Evolutionary conservation across 2,888 invertebrate genomes (phyloP).

Genomic region (Leucophenga maculata): DNA sequence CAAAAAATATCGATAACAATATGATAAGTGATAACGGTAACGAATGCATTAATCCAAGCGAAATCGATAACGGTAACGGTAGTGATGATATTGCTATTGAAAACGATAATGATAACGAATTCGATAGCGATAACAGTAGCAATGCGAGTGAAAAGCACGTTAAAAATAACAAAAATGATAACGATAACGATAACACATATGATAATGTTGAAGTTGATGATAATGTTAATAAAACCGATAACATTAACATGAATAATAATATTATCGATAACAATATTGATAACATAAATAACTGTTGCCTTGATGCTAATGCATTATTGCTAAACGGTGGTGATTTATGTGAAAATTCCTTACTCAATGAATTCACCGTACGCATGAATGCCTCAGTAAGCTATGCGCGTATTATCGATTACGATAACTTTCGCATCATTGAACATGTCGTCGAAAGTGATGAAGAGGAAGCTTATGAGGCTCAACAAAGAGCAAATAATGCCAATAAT

Average conservation of each 20-base stretch:
- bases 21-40: constrained; percentile 15
- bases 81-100: constrained; percentile 13
- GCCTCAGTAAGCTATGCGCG: constrained; percentile 54
- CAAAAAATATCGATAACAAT: not conserved
- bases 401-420: constrained; percentile 64
- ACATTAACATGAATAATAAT: not conserved
- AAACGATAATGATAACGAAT: constrained; percentile 33
- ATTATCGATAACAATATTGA: not conserved
- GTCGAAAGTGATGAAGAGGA: constrained; percentile 59
- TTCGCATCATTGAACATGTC: constrained; percentile 67
- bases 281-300: constrained; percentile 36
- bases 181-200: not conserved
- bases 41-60: constrained; percentile 3
- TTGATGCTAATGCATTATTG: no score
- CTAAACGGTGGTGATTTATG: constrained; percentile 2
- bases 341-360: constrained; percentile 14
- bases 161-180: not conserved
- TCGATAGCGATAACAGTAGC: not conserved
- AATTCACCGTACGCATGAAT: constrained; percentile 3
- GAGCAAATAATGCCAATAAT: not conserved
- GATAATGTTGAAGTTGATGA: constrained; percentile 36
- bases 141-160: constrained; percentile 3
- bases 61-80: constrained; percentile 31
- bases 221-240: constrained; percentile 20
- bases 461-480: not conserved